Evolutionary conservation across 2,113 vertebrate genomes (phyloP).

Genomic region (Danio rerio): GRCz12tu NC_133196.1:33091501-33092000

Average conservation of each 20-base stretch:
- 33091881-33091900: background rate
- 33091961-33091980: background rate
- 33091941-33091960: background rate
- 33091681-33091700: constrained; percentile 54
- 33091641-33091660: constrained; percentile 48
- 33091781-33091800: constrained; percentile 6
- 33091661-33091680: constrained; percentile 47
- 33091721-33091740: constrained; percentile 41
- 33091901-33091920: background rate
- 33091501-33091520: background rate
- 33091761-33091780: constrained; percentile 53
- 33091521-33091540: background rate
- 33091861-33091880: background rate
- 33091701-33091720: constrained; percentile 40
- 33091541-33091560: background rate
- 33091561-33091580: constrained; percentile 39
- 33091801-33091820: constrained; percentile 22
- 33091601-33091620: constrained; percentile 11
- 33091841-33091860: background rate
- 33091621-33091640: constrained; percentile 46
- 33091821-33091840: constrained; percentile 24
- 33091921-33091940: background rate
- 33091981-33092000: background rate
- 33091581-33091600: constrained; percentile 55
- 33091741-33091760: constrained; percentile 48